Evolutionary conservation across 1,140 invertebrate genomes (phyloP).

Genomic region (Penaeus chinensis): DNA sequence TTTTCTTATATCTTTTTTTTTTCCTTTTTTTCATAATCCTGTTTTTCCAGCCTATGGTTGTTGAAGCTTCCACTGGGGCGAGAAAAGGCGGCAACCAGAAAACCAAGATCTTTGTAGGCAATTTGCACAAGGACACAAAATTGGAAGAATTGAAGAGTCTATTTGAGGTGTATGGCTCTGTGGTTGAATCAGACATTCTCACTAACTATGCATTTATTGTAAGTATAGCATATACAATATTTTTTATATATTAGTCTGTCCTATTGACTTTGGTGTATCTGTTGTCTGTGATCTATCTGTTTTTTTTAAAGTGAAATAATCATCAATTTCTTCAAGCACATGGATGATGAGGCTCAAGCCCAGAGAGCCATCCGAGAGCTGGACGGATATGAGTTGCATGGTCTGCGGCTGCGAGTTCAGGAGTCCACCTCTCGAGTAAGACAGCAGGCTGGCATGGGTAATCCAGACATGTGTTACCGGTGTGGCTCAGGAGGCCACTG

Average conservation of each 20-base stretch:
- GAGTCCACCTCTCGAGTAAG: slow-evolving; percentile 62
- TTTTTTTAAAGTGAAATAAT: neutral
- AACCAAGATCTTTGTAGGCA: slow-evolving; percentile 87
- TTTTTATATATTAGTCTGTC: neutral
- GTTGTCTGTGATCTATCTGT: too few relatives aligned
- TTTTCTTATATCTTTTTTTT: too few relatives aligned
- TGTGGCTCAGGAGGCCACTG: slow-evolving; percentile 63
- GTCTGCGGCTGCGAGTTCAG: slow-evolving; percentile 60
- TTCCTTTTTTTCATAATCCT: neutral
- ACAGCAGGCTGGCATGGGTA: slow-evolving; percentile 63
- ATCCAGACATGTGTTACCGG: slow-evolving; percentile 63
- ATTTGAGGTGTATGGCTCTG: slow-evolving; percentile 88
- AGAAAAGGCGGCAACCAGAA: slow-evolving; percentile 55
- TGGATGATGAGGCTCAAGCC: slow-evolving; percentile 59
- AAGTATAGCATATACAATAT: slow-evolving; percentile 47
- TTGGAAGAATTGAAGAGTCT: slow-evolving; percentile 86
- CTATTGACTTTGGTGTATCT: too few relatives aligned
- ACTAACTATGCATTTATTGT: slow-evolving; percentile 90
- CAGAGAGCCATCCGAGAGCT: slow-evolving; percentile 59
- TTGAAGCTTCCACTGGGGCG: slow-evolving; percentile 52
- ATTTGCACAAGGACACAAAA: slow-evolving; percentile 88
- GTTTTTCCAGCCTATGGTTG: slow-evolving; percentile 46
- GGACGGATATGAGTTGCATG: slow-evolving; percentile 62
- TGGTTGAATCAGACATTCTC: slow-evolving; percentile 91
- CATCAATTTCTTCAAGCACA: slow-evolving; percentile 47